Base-by-base conservation (phyloP, 2,113 vertebrate species). In the Periophthalmus modestus region DNA sequence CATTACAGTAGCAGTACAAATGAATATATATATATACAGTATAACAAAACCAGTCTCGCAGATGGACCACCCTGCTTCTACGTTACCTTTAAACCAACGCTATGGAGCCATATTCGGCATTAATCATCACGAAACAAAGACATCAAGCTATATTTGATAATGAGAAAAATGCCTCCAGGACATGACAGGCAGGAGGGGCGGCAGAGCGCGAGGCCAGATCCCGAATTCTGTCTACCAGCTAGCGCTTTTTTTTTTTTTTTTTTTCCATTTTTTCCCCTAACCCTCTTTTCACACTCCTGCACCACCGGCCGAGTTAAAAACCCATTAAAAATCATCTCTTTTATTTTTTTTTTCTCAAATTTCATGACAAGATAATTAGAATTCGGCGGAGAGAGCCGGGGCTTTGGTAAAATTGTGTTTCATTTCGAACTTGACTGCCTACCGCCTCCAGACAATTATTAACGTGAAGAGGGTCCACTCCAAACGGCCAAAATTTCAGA, bases 91-190 rank as follows among this genome's bases (percentile, higher is more conserved):
- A 92, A 94, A 93, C 93, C 91, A 93, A 93, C 93, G 88, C 90
- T 13, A 92, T 91, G 92, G 52, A 55, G 91, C 92, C 87, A 84
- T 89, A 89, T 93, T 94, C 92, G 93, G 89, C 92, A 87, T 92
- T 94, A 91, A 94, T 94, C 93, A 93, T 92, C 91, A 89, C 82
- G 88, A 94, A 95, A 94, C 88, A 93, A 93, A 94, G 93, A 94
- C 92, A 94, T 94, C 93, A 93, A 93, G 93, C 92, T 90, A 93
- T 94, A 94, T 93, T 93, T 94, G 92, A 94, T 94, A 93, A 94
- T 94, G 93, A 94, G 92, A 92, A 93, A 92, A 92, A 93, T 93
- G 91, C 92, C 93, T 94, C 82, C 86, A 93, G 92, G 92, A 94
- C 93, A 93, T 94, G 91, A 87, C 84, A 83, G 84, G 74, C 78